Conservation (phyloP, 2,113 vertebrate species). For the Psephotus haematonotus region DNA sequence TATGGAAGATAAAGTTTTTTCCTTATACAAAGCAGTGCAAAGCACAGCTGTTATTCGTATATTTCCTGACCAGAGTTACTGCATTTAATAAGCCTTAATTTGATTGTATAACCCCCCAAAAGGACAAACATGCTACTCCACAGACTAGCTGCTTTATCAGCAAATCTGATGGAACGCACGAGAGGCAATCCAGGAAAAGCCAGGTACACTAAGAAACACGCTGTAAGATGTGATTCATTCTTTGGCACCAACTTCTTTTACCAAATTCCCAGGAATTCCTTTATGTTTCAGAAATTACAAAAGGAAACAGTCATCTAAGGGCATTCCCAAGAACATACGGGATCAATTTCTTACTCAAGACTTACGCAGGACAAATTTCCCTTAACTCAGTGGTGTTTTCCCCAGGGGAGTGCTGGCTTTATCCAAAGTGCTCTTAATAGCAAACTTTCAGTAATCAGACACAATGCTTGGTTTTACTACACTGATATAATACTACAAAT, state of each 20-base stretch:
- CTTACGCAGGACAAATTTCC: conserved; percentile 55
- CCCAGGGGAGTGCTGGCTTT: background rate
- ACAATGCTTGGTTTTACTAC: background rate
- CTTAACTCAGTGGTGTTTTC: conserved; percentile 43
- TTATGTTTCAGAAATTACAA: background rate
- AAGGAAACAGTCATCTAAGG: conserved; percentile 26
- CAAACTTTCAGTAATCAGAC: background rate
- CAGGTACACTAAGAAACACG: background rate
- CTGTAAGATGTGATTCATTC: conserved; percentile 19
- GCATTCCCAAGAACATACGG: conserved; percentile 25
- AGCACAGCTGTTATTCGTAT: background rate
- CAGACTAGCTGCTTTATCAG: background rate
- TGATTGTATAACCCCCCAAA: background rate
- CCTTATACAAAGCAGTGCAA: background rate
- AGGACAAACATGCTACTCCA: background rate
- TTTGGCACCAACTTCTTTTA: background rate
- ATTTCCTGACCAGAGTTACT: background rate
- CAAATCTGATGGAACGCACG: accelerated
- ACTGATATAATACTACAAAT: background rate
- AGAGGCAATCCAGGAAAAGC: conserved; percentile 51
- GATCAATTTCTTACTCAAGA: conserved; percentile 46
- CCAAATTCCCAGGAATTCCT: conserved; percentile 61
- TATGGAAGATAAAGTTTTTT: background rate
- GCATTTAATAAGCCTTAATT: background rate
- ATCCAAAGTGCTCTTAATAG: background rate